phyloP scores from a whole-genome alignment of 2,888 invertebrate genomes.

The Agrotis ipsilon region DNA sequence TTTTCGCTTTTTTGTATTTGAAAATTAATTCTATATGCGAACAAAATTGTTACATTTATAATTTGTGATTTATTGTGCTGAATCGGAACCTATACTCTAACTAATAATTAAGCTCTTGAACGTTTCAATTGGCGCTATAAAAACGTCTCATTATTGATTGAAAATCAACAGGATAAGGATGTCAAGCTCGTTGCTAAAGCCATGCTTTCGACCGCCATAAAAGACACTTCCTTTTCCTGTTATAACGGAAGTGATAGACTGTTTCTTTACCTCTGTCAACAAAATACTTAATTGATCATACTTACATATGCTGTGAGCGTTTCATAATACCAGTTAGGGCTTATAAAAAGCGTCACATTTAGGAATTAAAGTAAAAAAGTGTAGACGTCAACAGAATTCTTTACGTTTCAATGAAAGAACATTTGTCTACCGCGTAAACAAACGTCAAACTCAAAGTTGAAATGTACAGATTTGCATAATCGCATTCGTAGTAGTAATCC shows the following conservation, averaged over 20 bases:
- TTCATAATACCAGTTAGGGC: constrained; percentile 30
- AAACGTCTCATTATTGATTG: constrained; percentile 63
- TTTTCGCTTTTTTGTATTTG: not conserved
- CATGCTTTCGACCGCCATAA: constrained; percentile 85
- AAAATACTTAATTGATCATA: constrained; percentile 37
- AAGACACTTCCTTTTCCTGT: constrained; percentile 92
- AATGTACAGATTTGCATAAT: constrained; percentile 3
- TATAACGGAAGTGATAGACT: constrained; percentile 78
- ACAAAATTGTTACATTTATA: not conserved
- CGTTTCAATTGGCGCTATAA: constrained; percentile 66
- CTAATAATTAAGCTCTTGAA: not conserved
- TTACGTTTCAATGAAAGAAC: constrained; percentile 59
- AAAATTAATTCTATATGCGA: not conserved
- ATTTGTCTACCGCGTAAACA: constrained; percentile 71
- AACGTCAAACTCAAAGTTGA: constrained; percentile 70
- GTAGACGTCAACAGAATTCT: constrained; percentile 71
- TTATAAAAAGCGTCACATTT: constrained; percentile 28
- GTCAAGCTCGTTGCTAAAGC: constrained; percentile 66
- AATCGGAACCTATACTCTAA: not conserved
- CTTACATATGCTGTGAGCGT: constrained; percentile 62
- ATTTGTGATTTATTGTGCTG: not conserved
- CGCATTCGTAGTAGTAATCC: not conserved
- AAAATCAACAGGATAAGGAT: constrained; percentile 84
- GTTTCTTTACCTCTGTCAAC: constrained; percentile 41
- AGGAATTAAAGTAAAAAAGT: constrained; percentile 48